Base-by-base conservation (phyloP, 2,888 invertebrate genomes). In the Dinocampus coccinellae region DNA sequence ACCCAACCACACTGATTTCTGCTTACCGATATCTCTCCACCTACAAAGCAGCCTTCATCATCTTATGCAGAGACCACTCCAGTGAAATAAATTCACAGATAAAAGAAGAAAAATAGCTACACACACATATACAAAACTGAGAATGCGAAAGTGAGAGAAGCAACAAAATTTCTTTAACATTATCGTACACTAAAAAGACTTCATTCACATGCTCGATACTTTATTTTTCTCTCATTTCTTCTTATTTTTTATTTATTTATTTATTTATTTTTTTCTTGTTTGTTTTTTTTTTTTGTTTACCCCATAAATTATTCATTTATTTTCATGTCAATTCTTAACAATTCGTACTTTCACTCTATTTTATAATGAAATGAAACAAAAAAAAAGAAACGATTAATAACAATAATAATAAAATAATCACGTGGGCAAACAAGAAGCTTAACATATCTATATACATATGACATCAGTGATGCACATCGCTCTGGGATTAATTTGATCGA, bases 31-130 rank as follows among this genome's bases (percentile, higher is more conserved):
- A 84, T 81, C 83, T 78, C 72, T 47, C 47, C 73, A 77, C 77
- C 78, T 73, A 85, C 85, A 85, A 85, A 82, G 84, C 84, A 79
- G 82, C 84, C 83, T 84, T 85, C 84, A 85, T 85, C 73, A 69
- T 70, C 64, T 69, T 76, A 65, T 69, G 73, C 73, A 69, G 64
- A 64, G 39, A 64, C 53, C 65, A 69, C 61, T 47, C 61, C 55
- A 53, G 16, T 6, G 7, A 47, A 6, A n/a, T 3, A 36, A 4
- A 36, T 10, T 13, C n/a, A 39, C n/a, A 39, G 4, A 42, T 4
- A 13, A 3, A 42, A 16, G n/a, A n/a, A 42, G 2, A 42, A 16
- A 20, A 16, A 47, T 2, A 29, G 3, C 29, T 13, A 6, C 16
- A 47, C 7, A 47, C 0, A 16, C 1, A n/a, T 36, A 71, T 58